phyloP scores from a whole-genome alignment of 2,797 vertebrate species.

The Enteromius mattozi region DNA sequence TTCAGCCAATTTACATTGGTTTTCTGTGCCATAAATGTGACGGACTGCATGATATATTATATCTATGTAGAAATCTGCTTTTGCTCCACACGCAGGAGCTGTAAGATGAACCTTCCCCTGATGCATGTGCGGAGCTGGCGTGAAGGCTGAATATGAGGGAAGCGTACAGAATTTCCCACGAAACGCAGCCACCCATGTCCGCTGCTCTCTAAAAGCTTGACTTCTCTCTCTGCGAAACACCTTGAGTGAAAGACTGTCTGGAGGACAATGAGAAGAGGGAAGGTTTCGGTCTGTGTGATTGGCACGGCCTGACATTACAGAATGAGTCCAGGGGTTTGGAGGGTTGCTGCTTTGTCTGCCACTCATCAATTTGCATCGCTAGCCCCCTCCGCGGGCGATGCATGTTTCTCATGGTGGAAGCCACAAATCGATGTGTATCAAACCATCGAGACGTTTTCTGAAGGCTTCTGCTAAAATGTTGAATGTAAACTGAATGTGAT shows the following conservation, averaged over 20 bases:
- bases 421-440: not conserved
- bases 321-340: slow-evolving; percentile 56
- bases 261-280: not conserved
- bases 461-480: not conserved
- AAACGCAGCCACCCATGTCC: no score
- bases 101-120: not conserved
- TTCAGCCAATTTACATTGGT: not conserved
- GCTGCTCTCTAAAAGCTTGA: not conserved
- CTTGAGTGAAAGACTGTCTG: slow-evolving; percentile 16
- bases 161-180: not conserved
- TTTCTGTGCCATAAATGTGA: not conserved
- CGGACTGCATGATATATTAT: not conserved
- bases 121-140: not conserved
- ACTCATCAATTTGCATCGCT: slow-evolving; percentile 59
- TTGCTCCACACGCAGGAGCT: not conserved
- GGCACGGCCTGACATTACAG: slow-evolving; percentile 51
- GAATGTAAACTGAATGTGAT: not conserved
- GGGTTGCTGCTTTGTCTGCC: slow-evolving; percentile 58
- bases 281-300: slow-evolving; percentile 48
- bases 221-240: slow-evolving; percentile 23
- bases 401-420: not conserved
- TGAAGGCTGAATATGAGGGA: not conserved
- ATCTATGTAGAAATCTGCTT: not conserved
- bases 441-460: not conserved
- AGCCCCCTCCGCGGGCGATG: not conserved